phyloP scores from a whole-genome alignment of 2,113 vertebrate species.

The Brienomyrus brachyistius region DNA sequence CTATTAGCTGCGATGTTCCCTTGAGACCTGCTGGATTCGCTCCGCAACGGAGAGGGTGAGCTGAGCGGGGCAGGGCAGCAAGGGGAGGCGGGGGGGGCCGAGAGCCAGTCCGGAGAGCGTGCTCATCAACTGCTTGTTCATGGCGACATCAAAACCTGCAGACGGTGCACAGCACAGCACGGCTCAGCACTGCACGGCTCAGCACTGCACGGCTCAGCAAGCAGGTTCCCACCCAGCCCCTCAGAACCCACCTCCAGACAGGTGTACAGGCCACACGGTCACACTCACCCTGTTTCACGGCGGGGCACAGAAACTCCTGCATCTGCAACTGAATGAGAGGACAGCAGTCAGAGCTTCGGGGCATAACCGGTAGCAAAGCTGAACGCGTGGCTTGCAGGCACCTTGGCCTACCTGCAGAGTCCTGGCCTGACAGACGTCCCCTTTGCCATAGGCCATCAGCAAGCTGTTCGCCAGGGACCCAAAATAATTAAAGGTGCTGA shows the following conservation, averaged over 20 bases:
- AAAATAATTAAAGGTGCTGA: constrained; percentile 88
- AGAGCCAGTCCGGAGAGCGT: constrained; percentile 76
- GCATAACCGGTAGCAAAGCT: not conserved
- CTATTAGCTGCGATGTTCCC: not conserved
- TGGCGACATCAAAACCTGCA: constrained; percentile 78
- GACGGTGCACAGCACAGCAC: too few species aligned
- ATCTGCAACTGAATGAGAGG: constrained; percentile 48
- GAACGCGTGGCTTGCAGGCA: not conserved
- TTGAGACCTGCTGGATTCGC: constrained; percentile 59
- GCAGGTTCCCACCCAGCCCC: not conserved
- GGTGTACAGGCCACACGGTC: not conserved
- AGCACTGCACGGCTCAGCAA: not conserved
- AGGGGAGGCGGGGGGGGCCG: constrained; percentile 83
- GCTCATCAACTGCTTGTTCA: constrained; percentile 85
- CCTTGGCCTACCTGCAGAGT: constrained; percentile 68
- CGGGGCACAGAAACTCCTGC: constrained; percentile 52
- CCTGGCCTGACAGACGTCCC: constrained; percentile 62
- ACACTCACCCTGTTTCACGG: constrained; percentile 50
- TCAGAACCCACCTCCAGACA: not conserved
- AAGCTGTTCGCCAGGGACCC: constrained; percentile 65
- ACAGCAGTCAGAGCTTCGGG: not conserved
- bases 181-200: too few species aligned
- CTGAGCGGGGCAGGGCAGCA: constrained; percentile 55
- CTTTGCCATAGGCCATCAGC: constrained; percentile 65
- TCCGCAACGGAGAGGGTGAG: constrained; percentile 44